Evolutionary conservation across 1,140 invertebrate genomes (phyloP), one percentile per base, ranked within the genome.

Genomic region (Drosophila prosaltans): DNA sequence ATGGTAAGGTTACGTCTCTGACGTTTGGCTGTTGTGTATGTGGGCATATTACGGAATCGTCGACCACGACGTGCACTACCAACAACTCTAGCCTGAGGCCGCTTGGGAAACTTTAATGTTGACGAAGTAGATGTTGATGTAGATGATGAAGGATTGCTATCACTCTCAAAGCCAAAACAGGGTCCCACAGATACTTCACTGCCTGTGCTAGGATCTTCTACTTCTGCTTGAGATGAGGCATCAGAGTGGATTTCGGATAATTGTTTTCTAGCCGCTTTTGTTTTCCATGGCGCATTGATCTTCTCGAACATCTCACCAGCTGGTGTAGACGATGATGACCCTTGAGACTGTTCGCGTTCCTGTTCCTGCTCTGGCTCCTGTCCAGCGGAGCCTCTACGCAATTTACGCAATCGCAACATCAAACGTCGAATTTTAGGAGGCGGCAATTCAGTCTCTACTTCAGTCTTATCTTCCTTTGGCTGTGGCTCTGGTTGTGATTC

Each of bases 221-320:
- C 16, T 30, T 65, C 59, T 8, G 48, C 16, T 30, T 65, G 58
- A 11, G 54, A 43, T 39, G 41, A 55, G 4, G 41, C 8, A 11
- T 8, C 43, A 7, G 77, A 64, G 62, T 58, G 71, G 1, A 65
- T 45, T 11, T 88, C 83, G 2, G 70, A 66, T 9, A 90, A 55
- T 62, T 89, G 71, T 40, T 89, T 89, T 16, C 85, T 74, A 9
- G 84, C 84, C 2, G 85, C 84, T 61, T 89, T 89, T 39, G 84
- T 89, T 65, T 68, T 78, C 84, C 84, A 89, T 1, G 84, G 84
- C 39, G 70, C 55, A 6, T 55, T 65, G n/a, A 54, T 24, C 41
- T 39, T 40, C 36, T 73, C 40, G 21, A 2, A 26, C 1, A 51
- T 26, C 8, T 51, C 45, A 51, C 21, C 7, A 1, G 1, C 61